Base-by-base conservation (phyloP, 2,888 invertebrate species). In the Latrodectus elegans region DNA sequence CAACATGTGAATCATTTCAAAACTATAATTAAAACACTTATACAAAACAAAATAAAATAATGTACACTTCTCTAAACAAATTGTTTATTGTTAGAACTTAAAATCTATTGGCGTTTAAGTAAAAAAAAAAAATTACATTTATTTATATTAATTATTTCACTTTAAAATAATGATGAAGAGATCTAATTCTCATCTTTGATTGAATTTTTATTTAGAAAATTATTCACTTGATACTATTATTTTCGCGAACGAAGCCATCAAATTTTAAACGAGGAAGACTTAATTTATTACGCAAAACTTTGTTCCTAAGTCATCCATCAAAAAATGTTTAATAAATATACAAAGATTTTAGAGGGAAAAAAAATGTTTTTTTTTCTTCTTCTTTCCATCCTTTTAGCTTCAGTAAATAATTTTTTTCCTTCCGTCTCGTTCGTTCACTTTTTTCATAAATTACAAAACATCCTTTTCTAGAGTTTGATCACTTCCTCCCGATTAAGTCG, bases 401-500 rank as follows among this genome's bases (percentile, higher is more conserved):
- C 53, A 78, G 70, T 68, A 70, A 78, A 70, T 78, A 53, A 65
- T 78, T 79, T 26, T 65, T 51, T 22, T 12, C 22, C 26, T 26
- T 68, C 17, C 22, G 12, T 68, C 17, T 71, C 15, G 14, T 12
- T 65, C 17, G 15, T 22, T 71, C 71, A 76, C 51, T 51, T 53
- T 53, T 74, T 82, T 74, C 68, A 74, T 75, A 82, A 82, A 68
- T 75, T 82, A 75, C 68, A 49, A 51, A 70, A 51, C 55, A 75
- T 82, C 82, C 53, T 26, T 79, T 52, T 67, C 70, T 22, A 72
- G 14, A 52, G 67, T 67, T 67, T 73, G 55, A 83, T 76, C 76
- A 53, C 53, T 81, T 67, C 81, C 67, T 81, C 22, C 53, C 81
- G 81, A 81, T 73, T 75, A 75, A 81, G 72, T 81, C n/a, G 53